Base-by-base conservation (phyloP, 2,888 invertebrate species). In the Dinocampus coccinellae region DNA sequence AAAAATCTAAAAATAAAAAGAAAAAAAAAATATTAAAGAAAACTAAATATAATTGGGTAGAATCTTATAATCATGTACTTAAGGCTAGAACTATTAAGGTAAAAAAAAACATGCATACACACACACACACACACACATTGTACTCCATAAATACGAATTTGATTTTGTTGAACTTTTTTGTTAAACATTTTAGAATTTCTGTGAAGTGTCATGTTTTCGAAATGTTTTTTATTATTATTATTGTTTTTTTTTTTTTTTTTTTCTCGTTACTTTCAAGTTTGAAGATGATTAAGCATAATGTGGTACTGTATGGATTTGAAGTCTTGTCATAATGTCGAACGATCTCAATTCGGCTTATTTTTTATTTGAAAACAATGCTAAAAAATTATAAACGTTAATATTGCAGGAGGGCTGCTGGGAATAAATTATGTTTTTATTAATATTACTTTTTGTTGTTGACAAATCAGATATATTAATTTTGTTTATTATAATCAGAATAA, bases 21-120 rank as follows among this genome's bases (percentile, higher is more conserved):
- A 53, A 66, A 67, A 26, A 62, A 39, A 62, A n/a, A 16, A 47
- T 71, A 62, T 55, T 42, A 52, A 68, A 73, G 58, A n/a, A 68
- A 47, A 67, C 71, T 22, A 55, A 63, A 71, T 68, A 66, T 36
- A 71, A 70, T 58, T 70, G 57, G 67, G 60, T 75, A 73, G 58
- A 60, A 62, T 72, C 47, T 73, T 73, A 70, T 70, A 53, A 33
- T 64, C 34, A 63, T 53, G 53, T 70, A 70, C 70, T 70, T 66
- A 53, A 58, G 58, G 60, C 34, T 58, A 55, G 53, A 16, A 16
- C 47, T 47, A 16, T 36, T 3, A 3, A 10, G 36, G 10, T n/a
- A 7, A 13, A 16, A 42, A 42, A 47, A 47, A 47, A 47, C 16
- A n/a, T n/a, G 16, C 4, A 47, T 11, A 11, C 6, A 16, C 9